Percentiles rank a stretch among this genome's conserved stretches.
These are phyloP conservation scores for Linhomoeus sp. DNA, from an alignment of 2,888 invertebrate genomes.

Conservation along the genomic window DNA sequence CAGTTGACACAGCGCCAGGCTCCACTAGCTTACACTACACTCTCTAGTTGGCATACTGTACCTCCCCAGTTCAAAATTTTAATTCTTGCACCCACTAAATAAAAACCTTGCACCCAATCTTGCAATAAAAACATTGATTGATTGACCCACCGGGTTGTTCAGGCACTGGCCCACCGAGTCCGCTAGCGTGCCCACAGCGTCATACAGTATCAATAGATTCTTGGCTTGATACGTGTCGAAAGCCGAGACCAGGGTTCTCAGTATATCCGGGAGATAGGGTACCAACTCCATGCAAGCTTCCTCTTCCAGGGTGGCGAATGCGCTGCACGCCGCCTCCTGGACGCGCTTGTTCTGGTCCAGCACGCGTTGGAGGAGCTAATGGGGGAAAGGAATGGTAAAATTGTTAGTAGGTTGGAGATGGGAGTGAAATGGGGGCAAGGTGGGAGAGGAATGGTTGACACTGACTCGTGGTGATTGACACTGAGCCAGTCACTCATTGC, in stretches of 20 bases:
- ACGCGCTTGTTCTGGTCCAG: slow-evolving; percentile 91
- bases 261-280: slow-evolving; percentile 81
- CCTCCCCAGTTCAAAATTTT: too few species aligned
- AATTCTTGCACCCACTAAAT: not conserved
- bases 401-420: too few species aligned
- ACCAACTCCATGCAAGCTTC: slow-evolving; percentile 95
- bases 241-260: slow-evolving; percentile 86
- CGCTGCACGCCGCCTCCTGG: slow-evolving; percentile 96
- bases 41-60: too few species aligned
- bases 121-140: too few species aligned
- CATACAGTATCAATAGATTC: slow-evolving; percentile 86
- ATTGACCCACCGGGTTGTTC: slow-evolving; percentile 32
- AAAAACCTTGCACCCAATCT: slow-evolving; percentile 63
- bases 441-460: too few species aligned
- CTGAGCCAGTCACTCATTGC: too few species aligned
- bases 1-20: too few species aligned
- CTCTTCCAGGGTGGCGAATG: slow-evolving; percentile 94
- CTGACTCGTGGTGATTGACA: too few species aligned
- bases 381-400: too few species aligned
- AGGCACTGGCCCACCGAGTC: slow-evolving; percentile 93
- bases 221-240: slow-evolving; percentile 83
- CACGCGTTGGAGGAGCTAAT: slow-evolving; percentile 58
- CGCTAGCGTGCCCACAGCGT: slow-evolving; percentile 93
- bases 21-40: too few species aligned
- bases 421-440: too few species aligned